These are phyloP conservation scores for Sphyrna mokarran DNA, from an alignment of 2,113 vertebrate genomes.

Conservation along the genomic window DNA sequence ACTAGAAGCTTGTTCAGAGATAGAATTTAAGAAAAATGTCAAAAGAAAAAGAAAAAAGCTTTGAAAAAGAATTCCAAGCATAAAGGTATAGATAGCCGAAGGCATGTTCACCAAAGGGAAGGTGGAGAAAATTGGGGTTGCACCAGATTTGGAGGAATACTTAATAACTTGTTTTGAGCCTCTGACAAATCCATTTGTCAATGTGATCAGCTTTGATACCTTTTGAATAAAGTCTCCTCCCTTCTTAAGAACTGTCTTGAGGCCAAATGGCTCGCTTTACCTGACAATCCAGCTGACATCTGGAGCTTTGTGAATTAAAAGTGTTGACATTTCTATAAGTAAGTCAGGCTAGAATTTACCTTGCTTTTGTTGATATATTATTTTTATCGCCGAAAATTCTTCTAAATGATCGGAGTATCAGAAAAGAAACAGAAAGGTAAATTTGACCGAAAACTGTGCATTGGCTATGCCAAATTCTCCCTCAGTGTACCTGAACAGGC, in stretches of 20 bases:
- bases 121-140: not conserved
- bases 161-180: not conserved
- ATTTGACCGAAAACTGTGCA: not conserved
- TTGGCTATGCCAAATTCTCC: too few relatives aligned
- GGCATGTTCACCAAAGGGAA: not conserved
- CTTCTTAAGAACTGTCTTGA: not conserved
- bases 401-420: not conserved
- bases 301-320: conserved; percentile 6
- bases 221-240: not conserved
- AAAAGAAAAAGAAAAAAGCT: not conserved
- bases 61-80: not conserved
- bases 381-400: not conserved
- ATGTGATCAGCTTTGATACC: not conserved
- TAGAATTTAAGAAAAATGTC: not conserved
- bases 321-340: not conserved
- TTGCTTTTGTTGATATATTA: not conserved
- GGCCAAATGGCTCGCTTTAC: not conserved
- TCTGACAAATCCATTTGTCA: not conserved
- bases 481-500: too few relatives aligned
- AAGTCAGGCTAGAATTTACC: not conserved
- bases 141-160: not conserved
- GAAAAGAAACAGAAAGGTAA: not conserved
- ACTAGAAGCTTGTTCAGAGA: not conserved
- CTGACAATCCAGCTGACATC: not conserved
- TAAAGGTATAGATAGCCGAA: not conserved